These are phyloP conservation scores for Neocloeon triangulifer DNA, from an alignment of 1,140 invertebrate species.

Conservation along the genomic window DNA sequence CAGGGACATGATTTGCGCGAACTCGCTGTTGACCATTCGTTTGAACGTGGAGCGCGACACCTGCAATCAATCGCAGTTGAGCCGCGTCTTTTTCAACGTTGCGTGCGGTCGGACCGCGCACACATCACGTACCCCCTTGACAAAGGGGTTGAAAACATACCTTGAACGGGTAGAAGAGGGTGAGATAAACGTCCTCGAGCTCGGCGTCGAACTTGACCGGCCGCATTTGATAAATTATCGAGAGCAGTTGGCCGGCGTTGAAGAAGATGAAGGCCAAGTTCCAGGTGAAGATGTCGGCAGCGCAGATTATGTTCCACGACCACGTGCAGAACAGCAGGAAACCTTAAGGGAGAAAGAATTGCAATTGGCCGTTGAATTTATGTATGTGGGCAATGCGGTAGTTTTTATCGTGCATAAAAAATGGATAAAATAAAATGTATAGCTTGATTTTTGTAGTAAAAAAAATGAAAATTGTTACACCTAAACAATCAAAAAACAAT, in stretches of 20 bases:
- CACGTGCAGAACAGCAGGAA: slow-evolving; percentile 64
- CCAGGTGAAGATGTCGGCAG: slow-evolving; percentile 73
- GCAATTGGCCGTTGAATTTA: neutral
- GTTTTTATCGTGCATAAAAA: no score
- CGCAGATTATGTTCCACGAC: slow-evolving; percentile 76
- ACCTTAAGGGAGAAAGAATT: slow-evolving; percentile 23
- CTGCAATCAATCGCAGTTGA: slow-evolving; percentile 20
- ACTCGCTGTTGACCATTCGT: slow-evolving; percentile 53
- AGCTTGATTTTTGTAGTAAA: neutral
- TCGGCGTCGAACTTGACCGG: slow-evolving; percentile 69
- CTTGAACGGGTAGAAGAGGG: slow-evolving; percentile 63
- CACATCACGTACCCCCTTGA: no score
- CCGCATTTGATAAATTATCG: slow-evolving; percentile 60
- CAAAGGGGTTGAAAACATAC: slow-evolving; percentile 28
- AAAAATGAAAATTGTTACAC: neutral
- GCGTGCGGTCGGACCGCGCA: neutral
- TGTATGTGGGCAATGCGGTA: neutral
- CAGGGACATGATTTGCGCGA: slow-evolving; percentile 58
- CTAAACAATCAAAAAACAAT: neutral
- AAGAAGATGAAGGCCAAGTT: slow-evolving; percentile 68
- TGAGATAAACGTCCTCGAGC: slow-evolving; percentile 62
- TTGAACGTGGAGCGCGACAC: slow-evolving; percentile 56
- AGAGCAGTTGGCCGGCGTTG: slow-evolving; percentile 59
- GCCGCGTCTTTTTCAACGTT: no score
- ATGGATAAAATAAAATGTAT: no score